Evolutionary conservation across 2,797 vertebrate genomes (phyloP), one percentile per base, ranked within the genome.

Genomic region (Ambastaia sidthimunki): DNA sequence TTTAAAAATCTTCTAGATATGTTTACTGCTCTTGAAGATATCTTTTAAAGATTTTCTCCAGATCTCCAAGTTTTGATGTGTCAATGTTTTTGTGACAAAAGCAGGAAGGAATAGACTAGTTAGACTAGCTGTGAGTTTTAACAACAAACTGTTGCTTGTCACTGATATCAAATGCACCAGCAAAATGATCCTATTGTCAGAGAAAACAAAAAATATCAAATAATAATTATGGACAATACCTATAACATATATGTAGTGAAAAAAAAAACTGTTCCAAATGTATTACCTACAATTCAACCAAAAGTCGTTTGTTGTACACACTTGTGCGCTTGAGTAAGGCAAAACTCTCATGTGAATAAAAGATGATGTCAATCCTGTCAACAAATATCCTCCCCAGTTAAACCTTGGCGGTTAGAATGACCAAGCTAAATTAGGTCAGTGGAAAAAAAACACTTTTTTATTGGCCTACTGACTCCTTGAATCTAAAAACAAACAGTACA

Each of bases 351-450:
- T 23, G 71, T 85, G 18, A 84, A 84, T 86, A 84, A 82, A 80
- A 86, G 37, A 82, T 84, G 74, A 84, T 77, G 82, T 82, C 84
- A 85, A 81, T 82, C 72, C 76, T 48, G 84, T 66, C 69, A 81
- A 81, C 81, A 81, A 83, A 83, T 76, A 83, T 76, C 74, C 75
- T 71, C n/a, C 21, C 76, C 52, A 25, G 76, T 86, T 84, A 82
- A 85, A 83, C 82, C 76, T 59, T 76, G 55, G 74, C 66, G 78
- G 83, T 80, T 84, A 77, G 52, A 86, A 76, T 84, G 79, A 86
- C 82, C 55, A 59, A 23, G 28, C 44, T 62, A 78, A 84, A 84
- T 63, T 84, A 68, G 80, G 77, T 80, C 82, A 82, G 76, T 84
- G 84, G 80, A 83, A 83, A 83, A 83, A 78, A 28, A 28, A 41